Base-by-base conservation (phyloP, 2,797 vertebrate genomes). In the Enteromius thamalakanensis region DNA sequence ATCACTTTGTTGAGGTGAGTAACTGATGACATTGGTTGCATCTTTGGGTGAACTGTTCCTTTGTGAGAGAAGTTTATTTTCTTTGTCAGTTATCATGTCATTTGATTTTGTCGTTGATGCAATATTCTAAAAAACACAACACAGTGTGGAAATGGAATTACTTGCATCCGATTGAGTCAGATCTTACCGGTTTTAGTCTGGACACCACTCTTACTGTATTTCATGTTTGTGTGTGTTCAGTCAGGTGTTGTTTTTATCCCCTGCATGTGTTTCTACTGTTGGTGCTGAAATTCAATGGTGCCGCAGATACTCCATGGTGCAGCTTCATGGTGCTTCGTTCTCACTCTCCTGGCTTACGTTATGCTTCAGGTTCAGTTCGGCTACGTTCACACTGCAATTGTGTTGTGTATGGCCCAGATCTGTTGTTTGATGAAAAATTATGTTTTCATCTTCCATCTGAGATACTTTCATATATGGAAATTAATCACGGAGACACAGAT, bases 141-240 rank as follows among this genome's bases (percentile, higher is more conserved):
- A 81, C 21, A 51, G 53, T 85, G 68, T 62, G 55, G 76, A 80
- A 60, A 83, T 78, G 53, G 68, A 49, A 23, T 74, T 51, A 51
- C 19, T 65, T 53, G 32, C 60, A 69, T 69, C 34, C 0, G 62
- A 76, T 55, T 53, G 68, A 72, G 79, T 62, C 47, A 55, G 76
- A 79, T 83, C 84, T 80, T 83, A 80, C 75, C n/a, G 34, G 74
- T 84, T 67, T 72, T 6, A 32, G 65, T 86, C 82, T 42, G 40
- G 78, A 82, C 80, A 45, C 58, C 70, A 62, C 70, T 79, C 87
- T 85, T 86, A 85, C 81, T 85, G 83, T 85, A 81, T 53, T 60
- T 42, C 6, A 55, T 72, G 70, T 74, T 53, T 26, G 82, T 69
- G 83, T 82, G 51, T 81, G 77, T 51, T 84, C 40, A 23, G 83